Evolutionary conservation across 2,113 vertebrate genomes (phyloP).

Genomic region (Cygnus buccinator): DNA sequence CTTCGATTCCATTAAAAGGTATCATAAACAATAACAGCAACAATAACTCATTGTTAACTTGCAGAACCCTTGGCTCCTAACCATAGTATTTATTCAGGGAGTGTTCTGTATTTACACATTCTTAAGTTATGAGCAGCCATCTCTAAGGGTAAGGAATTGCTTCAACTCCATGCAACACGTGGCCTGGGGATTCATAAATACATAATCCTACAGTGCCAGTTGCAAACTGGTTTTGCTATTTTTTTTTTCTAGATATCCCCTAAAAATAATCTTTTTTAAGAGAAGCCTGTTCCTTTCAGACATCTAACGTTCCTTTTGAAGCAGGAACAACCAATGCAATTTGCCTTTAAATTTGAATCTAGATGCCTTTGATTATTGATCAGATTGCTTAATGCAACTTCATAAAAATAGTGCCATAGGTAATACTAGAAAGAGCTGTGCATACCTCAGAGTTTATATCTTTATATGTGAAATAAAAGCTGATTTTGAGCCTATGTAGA

Average conservation of each 20-base stretch:
- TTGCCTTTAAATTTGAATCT: neutral
- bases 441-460: neutral
- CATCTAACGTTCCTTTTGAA: neutral
- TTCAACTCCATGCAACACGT: neutral
- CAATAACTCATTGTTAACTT: neutral
- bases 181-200: neutral
- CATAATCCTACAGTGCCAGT: neutral
- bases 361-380: neutral
- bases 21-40: conserved; percentile 16
- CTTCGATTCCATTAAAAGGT: neutral
- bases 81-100: neutral
- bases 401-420: neutral
- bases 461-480: conserved; percentile 32
- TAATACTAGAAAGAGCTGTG: neutral
- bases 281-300: neutral
- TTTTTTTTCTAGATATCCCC: neutral
- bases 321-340: neutral
- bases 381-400: neutral
- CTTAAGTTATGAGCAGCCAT: neutral
- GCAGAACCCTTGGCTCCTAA: neutral
- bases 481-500: conserved; percentile 20
- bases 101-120: neutral
- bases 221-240: neutral
- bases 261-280: neutral
- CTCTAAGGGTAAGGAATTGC: neutral